phyloP scores from a whole-genome alignment of 2,888 invertebrate genomes.

The Resseliella maxima region DNA sequence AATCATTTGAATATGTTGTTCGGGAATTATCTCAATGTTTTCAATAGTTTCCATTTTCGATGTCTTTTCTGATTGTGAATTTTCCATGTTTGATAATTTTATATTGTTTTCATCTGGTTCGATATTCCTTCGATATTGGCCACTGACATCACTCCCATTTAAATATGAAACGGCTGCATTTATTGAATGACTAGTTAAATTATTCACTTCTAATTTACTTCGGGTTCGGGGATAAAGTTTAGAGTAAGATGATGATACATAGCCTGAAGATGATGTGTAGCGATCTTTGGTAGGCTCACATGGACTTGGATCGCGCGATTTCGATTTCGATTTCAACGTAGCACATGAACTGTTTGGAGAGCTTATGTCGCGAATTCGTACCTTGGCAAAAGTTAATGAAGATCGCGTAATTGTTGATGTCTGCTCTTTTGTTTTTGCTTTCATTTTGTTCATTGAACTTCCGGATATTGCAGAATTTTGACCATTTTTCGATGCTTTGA shows the following conservation, averaged over 20 bases:
- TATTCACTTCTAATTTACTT: constrained; percentile 17
- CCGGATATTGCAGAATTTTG: constrained; percentile 5
- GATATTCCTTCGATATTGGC: constrained; percentile 61
- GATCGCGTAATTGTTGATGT: constrained; percentile 6
- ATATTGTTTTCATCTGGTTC: constrained; percentile 55
- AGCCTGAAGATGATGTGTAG: constrained; percentile 58
- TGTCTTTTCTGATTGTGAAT: constrained; percentile 58
- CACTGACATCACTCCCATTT: constrained; percentile 66
- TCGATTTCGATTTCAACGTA: constrained; percentile 57
- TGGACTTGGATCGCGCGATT: constrained; percentile 59
- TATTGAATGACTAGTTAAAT: not conserved
- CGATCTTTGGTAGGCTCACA: constrained; percentile 58
- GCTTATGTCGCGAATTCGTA: constrained; percentile 59
- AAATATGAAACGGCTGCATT: constrained; percentile 63
- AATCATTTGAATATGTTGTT: constrained; percentile 63
- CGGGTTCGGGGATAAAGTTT: constrained; percentile 60
- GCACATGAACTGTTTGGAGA: constrained; percentile 60
- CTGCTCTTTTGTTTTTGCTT: constrained; percentile 5
- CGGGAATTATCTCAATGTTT: constrained; percentile 59
- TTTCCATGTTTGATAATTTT: constrained; percentile 65
- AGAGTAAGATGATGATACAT: constrained; percentile 59
- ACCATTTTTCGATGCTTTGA: not conserved
- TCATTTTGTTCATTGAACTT: not conserved
- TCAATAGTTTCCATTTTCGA: constrained; percentile 60
- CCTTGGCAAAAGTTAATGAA: constrained; percentile 62